Evolutionary conservation across 2,888 invertebrate genomes (phyloP).

Genomic region (Perizoma flavofasciatum): DNA sequence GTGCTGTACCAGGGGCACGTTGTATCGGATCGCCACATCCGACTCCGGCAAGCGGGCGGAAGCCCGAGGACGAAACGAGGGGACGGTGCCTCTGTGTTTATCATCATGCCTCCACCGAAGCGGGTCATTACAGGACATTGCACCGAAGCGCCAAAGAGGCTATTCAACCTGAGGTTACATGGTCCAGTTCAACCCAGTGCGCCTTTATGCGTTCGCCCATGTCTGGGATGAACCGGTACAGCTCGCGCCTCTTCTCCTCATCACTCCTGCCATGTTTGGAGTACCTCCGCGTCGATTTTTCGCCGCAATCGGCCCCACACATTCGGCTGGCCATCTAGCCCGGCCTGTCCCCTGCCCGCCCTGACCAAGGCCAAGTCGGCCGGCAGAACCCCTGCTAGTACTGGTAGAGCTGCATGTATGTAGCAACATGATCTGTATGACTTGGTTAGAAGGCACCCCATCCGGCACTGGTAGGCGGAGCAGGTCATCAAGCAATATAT

Average conservation of each 20-base stretch:
- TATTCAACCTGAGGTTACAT: too few relatives aligned
- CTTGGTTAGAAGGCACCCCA: constrained; percentile 15
- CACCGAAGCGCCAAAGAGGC: too few relatives aligned
- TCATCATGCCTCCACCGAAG: too few relatives aligned
- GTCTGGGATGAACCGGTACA: constrained; percentile 13
- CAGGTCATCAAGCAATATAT: constrained; percentile 40
- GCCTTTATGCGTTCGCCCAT: constrained; percentile 11
- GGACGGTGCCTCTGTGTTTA: too few relatives aligned
- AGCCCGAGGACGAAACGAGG: too few relatives aligned
- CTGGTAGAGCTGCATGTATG: constrained; percentile 8
- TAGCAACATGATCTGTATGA: constrained; percentile 10
- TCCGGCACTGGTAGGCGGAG: constrained; percentile 31
- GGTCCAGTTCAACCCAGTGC: too few relatives aligned
- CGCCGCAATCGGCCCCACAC: not conserved
- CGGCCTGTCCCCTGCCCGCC: constrained; percentile 5
- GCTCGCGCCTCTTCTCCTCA: constrained; percentile 1
- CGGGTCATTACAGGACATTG: too few relatives aligned
- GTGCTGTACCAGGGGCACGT: too few relatives aligned
- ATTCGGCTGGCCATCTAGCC: not conserved
- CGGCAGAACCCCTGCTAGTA: constrained; percentile 11
- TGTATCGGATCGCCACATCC: too few relatives aligned
- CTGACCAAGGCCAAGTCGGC: constrained; percentile 9
- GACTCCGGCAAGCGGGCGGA: too few relatives aligned
- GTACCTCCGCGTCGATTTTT: not conserved
- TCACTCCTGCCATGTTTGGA: not conserved